These are phyloP conservation scores for Chloroclysta siterata DNA, from an alignment of 2,888 invertebrate genomes.

Conservation along the genomic window DNA sequence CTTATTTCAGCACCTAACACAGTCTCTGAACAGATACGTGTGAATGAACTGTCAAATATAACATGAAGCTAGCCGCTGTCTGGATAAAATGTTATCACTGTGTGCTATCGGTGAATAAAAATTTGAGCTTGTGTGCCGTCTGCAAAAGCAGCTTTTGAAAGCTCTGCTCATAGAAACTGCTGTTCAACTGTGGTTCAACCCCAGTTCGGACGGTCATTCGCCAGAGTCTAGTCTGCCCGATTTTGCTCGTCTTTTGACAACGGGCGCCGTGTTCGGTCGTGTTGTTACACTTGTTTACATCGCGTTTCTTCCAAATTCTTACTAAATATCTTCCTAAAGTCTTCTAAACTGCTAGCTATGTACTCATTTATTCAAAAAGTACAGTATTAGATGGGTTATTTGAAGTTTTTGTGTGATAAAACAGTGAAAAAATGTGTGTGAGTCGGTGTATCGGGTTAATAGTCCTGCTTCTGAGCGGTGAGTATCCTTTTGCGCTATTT, in stretches of 20 bases:
- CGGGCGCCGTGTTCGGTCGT: slow-evolving; percentile 49
- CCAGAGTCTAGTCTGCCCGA: slow-evolving; percentile 13
- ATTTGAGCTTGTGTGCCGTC: slow-evolving; percentile 37
- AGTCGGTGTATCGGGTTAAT: slow-evolving; percentile 52
- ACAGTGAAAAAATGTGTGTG: slow-evolving; percentile 68
- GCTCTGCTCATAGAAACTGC: slow-evolving; percentile 44
- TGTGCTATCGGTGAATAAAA: slow-evolving; percentile 66
- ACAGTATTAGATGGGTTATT: slow-evolving; percentile 36
- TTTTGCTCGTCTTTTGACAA: slow-evolving; percentile 53
- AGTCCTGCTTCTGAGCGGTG: slow-evolving; percentile 72
- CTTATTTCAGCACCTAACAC: too few relatives aligned
- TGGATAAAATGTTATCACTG: slow-evolving; percentile 54
- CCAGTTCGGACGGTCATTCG: slow-evolving; percentile 38
- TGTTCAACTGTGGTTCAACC: slow-evolving; percentile 30
- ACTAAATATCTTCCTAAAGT: slow-evolving; percentile 54
- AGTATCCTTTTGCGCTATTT: slow-evolving; percentile 65
- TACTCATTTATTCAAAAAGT: slow-evolving; percentile 36
- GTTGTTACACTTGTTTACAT: slow-evolving; percentile 52
- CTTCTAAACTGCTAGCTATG: slow-evolving; percentile 58
- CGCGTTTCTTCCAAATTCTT: slow-evolving; percentile 49
- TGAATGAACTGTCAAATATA: slow-evolving; percentile 80
- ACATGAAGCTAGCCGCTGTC: slow-evolving; percentile 76
- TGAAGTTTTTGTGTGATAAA: slow-evolving; percentile 53
- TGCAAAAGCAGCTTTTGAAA: slow-evolving; percentile 49
- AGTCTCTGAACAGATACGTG: slow-evolving; percentile 57